phyloP scores from a whole-genome alignment of 2,797 vertebrate genomes.

The Apogon hyalosoma region DNA sequence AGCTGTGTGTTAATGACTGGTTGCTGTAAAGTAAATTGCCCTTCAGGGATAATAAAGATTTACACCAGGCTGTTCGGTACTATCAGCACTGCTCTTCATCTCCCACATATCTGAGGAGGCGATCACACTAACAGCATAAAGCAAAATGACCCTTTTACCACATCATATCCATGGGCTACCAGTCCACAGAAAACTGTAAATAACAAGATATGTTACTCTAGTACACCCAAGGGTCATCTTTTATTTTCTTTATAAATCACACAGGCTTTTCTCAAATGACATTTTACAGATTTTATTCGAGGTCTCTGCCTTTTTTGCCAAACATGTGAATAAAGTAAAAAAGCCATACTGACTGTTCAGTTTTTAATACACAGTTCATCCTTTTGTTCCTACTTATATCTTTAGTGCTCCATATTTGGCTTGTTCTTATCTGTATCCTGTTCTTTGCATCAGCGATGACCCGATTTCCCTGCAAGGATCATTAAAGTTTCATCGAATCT shows the following conservation, averaged over 20 bases:
- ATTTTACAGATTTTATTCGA: not conserved
- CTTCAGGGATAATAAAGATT: constrained; percentile 70
- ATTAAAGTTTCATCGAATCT: constrained; percentile 54
- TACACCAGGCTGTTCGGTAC: constrained; percentile 50
- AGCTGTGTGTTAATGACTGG: constrained; percentile 54
- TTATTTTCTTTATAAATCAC: not conserved
- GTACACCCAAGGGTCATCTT: not conserved
- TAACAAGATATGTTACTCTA: constrained; percentile 10
- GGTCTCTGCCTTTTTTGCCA: not conserved
- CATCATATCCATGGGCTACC: constrained; percentile 30
- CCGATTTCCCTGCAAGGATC: constrained; percentile 41
- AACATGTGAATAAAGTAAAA: not conserved
- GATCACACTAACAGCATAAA: constrained; percentile 46
- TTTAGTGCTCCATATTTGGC: constrained; percentile 19
- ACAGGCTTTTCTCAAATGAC: not conserved
- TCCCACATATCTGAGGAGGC: constrained; percentile 49
- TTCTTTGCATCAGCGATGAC: constrained; percentile 36
- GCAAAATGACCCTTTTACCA: constrained; percentile 36
- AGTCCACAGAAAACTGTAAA: constrained; percentile 18
- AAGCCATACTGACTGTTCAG: not conserved
- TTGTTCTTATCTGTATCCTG: constrained; percentile 36
- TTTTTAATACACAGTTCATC: constrained; percentile 12
- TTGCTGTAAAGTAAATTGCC: constrained; percentile 60
- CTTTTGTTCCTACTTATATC: constrained; percentile 16
- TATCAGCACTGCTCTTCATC: constrained; percentile 51